Conservation (phyloP, 2,797 vertebrate species). For the Vireo griseus region DNA sequence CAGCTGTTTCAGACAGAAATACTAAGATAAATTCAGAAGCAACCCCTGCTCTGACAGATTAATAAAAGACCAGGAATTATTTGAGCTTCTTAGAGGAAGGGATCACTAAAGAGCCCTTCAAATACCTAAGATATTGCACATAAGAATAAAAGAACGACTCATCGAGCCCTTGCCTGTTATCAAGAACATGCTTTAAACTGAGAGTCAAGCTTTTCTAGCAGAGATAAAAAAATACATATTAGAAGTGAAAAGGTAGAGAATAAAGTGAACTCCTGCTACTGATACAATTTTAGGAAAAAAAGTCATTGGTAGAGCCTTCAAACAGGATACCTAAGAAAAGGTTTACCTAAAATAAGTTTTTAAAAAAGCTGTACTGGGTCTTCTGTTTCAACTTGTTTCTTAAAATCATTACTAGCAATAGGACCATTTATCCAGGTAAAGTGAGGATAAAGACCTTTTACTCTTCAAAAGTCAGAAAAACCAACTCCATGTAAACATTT, state of each 20-base stretch:
- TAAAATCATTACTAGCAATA: background rate
- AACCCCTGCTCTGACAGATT: conserved; percentile 65
- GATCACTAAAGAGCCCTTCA: conserved; percentile 53
- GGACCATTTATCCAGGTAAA: background rate
- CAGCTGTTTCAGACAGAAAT: conserved; percentile 70
- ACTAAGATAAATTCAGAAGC: conserved; percentile 70
- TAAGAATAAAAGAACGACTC: conserved; percentile 28
- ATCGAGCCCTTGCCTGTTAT: conserved; percentile 26
- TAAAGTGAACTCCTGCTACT: background rate
- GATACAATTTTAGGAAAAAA: conserved; percentile 4
- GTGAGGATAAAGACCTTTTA: background rate
- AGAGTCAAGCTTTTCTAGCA: conserved; percentile 23
- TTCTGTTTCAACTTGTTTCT: background rate
- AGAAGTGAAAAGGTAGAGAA: conserved; percentile 6
- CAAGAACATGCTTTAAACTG: conserved; percentile 32
- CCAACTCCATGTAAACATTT: background rate
- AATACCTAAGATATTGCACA: conserved; percentile 55
- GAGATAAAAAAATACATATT: conserved; percentile 14
- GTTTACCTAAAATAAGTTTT: background rate
- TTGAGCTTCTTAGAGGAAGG: conserved; percentile 62
- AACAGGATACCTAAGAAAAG: background rate
- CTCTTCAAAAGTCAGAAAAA: background rate
- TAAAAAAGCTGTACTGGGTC: background rate
- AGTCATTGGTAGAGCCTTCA: background rate
- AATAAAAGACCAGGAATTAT: conserved; percentile 67